A percentile compares a stretch with the other conserved stretches of the same genome.
Evolutionary conservation across 2,888 invertebrate species (phyloP).

Genomic region (Habroteleia sp.): DNA sequence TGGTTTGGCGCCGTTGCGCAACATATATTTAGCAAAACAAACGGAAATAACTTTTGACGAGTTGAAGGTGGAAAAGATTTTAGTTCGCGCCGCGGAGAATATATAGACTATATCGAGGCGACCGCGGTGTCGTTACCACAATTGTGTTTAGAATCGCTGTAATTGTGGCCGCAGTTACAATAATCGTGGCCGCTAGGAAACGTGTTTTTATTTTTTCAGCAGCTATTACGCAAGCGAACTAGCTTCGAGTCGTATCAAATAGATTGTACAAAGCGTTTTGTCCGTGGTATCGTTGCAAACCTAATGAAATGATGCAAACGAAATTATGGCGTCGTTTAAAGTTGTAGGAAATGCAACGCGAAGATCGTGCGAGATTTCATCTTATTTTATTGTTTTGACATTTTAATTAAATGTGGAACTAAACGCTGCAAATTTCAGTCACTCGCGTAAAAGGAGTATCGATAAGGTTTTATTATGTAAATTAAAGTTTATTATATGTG

Average conservation of each 20-base stretch:
- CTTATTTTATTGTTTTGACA: slow-evolving; percentile 42
- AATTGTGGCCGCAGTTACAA: slow-evolving; percentile 54
- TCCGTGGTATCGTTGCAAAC: slow-evolving; percentile 51
- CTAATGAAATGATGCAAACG: slow-evolving; percentile 59
- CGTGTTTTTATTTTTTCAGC: slow-evolving; percentile 45
- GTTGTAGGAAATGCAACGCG: slow-evolving; percentile 22
- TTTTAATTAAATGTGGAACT: slow-evolving; percentile 33
- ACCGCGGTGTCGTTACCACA: slow-evolving; percentile 51
- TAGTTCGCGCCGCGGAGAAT: slow-evolving; percentile 14
- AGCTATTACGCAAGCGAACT: slow-evolving; percentile 43
- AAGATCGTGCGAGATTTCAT: slow-evolving; percentile 39
- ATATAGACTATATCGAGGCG: slow-evolving; percentile 45
- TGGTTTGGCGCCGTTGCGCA: neutral
- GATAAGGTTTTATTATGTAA: slow-evolving; percentile 1
- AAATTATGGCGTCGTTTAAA: slow-evolving; percentile 50
- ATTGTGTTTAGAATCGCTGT: slow-evolving; percentile 52
- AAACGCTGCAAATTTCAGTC: slow-evolving; percentile 12
- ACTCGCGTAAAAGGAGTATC: neutral
- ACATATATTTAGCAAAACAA: neutral
- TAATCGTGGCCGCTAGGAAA: slow-evolving; percentile 47
- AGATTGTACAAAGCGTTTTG: slow-evolving; percentile 54
- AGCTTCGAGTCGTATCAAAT: slow-evolving; percentile 39
- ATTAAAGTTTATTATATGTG: no score
- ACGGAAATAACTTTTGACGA: neutral
- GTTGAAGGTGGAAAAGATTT: slow-evolving; percentile 28